Base-by-base conservation (phyloP, 2,888 invertebrate species). In the Dendrolimus pini region DNA sequence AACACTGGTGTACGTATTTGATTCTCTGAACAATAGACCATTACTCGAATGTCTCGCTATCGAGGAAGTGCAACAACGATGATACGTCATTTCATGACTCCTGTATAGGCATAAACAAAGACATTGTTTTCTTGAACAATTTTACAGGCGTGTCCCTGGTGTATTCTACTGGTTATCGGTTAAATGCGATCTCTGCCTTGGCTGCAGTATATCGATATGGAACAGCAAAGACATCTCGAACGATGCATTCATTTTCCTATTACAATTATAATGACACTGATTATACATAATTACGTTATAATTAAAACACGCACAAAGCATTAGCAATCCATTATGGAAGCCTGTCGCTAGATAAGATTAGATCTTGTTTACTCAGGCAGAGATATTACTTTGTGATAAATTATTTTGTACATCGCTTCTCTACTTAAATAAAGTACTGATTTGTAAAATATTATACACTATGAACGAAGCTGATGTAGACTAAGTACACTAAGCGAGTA, bases 91-190 rank as follows among this genome's bases (percentile, higher is more conserved):
- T 69, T 66, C 63, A 66, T 62, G 62, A 63, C 66, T 66, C 61
- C 60, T 59, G 56, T 47, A 47, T 12, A 60, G 65, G 70, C 66
- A 75, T 72, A 78, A 72, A 85, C 83, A 83, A 85, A 83, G 85
- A 73, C 78, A 66, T 81, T 81, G 82, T 82, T 81, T 80, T 74
- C 70, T 64, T 62, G 63, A 66, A 65, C 62, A 65, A 63, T 65
- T 61, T 62, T 62, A 62, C 62, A 56, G 59, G 59, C 62, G 61
- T 55, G 54, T 53, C 52, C 55, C 47, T 56, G n/a, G 18, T 53
- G 14, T 42, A 54, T 30, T 54, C 47, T 18, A 47, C 30, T 54
- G 57, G 54, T 57, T 54, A 52, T 55, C 57, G 52, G 30, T 30
- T 30, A 30, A 30, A 30, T 30, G 6, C 30, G 30, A 30, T 53